phyloP scores from a whole-genome alignment of 2,888 invertebrate genomes.

The Polymixis flavicincta region DNA sequence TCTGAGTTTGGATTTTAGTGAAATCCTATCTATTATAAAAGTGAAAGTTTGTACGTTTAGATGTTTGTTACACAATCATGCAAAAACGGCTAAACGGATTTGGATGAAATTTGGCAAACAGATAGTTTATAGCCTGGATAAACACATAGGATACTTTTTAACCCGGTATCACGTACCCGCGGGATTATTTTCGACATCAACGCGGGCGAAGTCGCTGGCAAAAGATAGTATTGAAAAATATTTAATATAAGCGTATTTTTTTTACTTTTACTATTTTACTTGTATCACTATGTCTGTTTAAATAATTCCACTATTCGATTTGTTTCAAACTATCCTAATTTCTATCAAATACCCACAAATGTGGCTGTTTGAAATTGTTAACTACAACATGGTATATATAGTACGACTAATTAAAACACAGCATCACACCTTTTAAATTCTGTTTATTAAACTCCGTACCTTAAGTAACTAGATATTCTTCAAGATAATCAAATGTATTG shows the following conservation, averaged over 20 bases:
- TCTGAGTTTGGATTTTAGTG: neutral
- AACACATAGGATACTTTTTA: too few species aligned
- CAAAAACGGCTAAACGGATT: too few species aligned
- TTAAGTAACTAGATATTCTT: slow-evolving; percentile 27
- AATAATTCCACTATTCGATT: neutral
- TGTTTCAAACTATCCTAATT: neutral
- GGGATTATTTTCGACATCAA: too few species aligned
- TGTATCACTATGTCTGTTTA: neutral
- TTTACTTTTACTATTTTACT: neutral
- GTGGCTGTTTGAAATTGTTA: neutral
- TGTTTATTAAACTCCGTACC: slow-evolving; percentile 5
- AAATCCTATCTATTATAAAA: neutral
- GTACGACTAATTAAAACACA: neutral
- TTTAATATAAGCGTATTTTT: too few species aligned
- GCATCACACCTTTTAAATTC: neutral
- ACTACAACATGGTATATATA: neutral
- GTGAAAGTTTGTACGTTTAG: too few species aligned
- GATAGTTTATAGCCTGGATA: too few species aligned
- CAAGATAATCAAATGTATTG: slow-evolving; percentile 15
- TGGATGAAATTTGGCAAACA: too few species aligned
- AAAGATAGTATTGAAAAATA: too few species aligned
- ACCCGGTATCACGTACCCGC: too few species aligned
- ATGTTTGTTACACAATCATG: too few species aligned
- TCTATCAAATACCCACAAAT: neutral
- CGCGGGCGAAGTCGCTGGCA: too few species aligned